A percentile compares a stretch with the other conserved stretches of the same genome.
Conservation (phyloP, 2,797 vertebrate species). For the Macropodus opercularis region DNA sequence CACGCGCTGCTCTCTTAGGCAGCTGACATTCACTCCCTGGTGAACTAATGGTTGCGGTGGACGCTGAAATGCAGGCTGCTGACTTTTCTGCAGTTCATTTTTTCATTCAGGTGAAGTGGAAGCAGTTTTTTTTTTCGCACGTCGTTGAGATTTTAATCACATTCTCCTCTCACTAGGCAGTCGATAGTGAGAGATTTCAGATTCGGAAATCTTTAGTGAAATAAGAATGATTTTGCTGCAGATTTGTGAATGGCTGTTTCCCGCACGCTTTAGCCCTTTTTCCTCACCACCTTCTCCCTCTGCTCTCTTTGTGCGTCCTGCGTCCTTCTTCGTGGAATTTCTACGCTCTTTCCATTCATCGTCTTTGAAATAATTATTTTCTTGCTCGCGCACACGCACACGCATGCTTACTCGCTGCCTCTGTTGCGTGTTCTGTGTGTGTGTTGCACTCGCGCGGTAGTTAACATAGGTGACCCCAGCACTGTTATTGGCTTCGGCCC, state of each 20-base stretch:
- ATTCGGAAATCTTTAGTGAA: slow-evolving; percentile 1
- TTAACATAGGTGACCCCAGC: slow-evolving; percentile 88
- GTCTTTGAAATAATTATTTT: slow-evolving; percentile 65
- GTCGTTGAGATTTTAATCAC: slow-evolving; percentile 41
- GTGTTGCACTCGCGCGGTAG: slow-evolving; percentile 76
- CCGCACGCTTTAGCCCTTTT: slow-evolving; percentile 31
- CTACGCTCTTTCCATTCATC: slow-evolving; percentile 52
- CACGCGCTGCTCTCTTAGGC: slow-evolving; percentile 37
- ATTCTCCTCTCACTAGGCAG: slow-evolving; percentile 27
- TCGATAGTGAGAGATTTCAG: slow-evolving; percentile 9
- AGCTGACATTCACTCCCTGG: slow-evolving; percentile 54
- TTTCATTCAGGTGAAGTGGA: slow-evolving; percentile 53
- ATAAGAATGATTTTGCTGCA: background rate
- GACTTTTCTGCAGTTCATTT: slow-evolving; percentile 56
- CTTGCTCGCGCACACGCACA: slow-evolving; percentile 38
- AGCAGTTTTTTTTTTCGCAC: slow-evolving; percentile 6
- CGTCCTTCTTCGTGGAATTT: slow-evolving; percentile 61
- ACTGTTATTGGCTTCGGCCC: slow-evolving; percentile 77
- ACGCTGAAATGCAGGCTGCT: slow-evolving; percentile 43
- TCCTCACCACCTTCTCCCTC: slow-evolving; percentile 9
- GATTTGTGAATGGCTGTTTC: slow-evolving; percentile 43
- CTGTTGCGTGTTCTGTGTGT: slow-evolving; percentile 35
- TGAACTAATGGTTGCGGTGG: slow-evolving; percentile 60
- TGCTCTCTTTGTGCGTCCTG: slow-evolving; percentile 32
- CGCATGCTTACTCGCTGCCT: slow-evolving; percentile 60